phyloP scores from a whole-genome alignment of 2,888 invertebrate species.

The Tribolium freemani region DNA sequence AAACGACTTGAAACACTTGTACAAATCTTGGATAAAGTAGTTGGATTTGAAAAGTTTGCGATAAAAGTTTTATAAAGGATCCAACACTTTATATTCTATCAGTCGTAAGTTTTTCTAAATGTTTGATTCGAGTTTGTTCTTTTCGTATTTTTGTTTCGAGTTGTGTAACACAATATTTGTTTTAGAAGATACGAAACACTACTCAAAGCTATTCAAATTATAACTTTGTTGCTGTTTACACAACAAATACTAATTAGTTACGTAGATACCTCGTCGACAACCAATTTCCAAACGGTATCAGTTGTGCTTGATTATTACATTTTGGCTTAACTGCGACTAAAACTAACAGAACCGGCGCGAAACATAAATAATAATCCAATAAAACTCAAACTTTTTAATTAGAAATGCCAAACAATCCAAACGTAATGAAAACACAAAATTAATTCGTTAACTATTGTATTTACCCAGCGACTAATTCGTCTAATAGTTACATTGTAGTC shows the following conservation, averaged over 20 bases:
- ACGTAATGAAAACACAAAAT: slow-evolving; percentile 17
- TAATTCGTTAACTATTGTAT: slow-evolving; percentile 18
- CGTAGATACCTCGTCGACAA: neutral
- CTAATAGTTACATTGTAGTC: slow-evolving; percentile 29
- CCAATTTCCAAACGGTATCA: slow-evolving; percentile 4
- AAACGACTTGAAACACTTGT: neutral
- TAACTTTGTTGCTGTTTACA: slow-evolving; percentile 21
- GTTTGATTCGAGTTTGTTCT: neutral
- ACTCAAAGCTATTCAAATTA: slow-evolving; percentile 25
- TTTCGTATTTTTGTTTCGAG: neutral
- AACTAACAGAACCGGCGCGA: neutral
- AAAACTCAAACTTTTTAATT: slow-evolving; percentile 12
- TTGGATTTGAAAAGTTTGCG: neutral
- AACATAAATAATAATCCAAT: neutral
- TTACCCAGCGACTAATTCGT: slow-evolving; percentile 26
- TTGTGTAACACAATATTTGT: slow-evolving; percentile 20
- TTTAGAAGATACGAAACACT: slow-evolving; percentile 7
- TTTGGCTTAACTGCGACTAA: neutral
- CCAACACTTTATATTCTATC: neutral
- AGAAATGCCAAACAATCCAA: neutral
- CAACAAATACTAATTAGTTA: slow-evolving; percentile 32
- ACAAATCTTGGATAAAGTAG: neutral
- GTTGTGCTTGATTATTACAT: slow-evolving; percentile 12
- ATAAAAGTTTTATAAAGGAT: neutral
- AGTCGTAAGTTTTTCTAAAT: neutral